Percentiles rank a stretch among this genome's conserved stretches.
phyloP scores from a whole-genome alignment of 2,888 invertebrate genomes.

The Sipunculus nudus region DNA sequence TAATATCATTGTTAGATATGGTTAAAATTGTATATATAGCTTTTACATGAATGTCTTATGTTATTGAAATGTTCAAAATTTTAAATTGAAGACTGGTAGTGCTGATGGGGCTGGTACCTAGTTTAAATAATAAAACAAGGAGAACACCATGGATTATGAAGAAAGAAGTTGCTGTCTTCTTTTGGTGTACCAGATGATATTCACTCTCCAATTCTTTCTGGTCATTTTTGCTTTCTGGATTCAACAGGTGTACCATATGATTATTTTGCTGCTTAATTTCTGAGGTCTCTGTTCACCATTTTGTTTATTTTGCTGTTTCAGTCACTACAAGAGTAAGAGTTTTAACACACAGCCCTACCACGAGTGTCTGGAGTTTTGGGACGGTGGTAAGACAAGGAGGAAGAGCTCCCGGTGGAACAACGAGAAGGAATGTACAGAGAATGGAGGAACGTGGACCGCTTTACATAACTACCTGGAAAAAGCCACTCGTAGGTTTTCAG shows the following conservation, averaged over 20 bases:
- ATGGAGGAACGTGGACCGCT: conserved; percentile 58
- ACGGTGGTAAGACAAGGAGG: conserved; percentile 31
- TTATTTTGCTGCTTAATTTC: too few species aligned
- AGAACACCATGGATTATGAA: too few species aligned
- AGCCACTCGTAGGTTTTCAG: conserved; percentile 45
- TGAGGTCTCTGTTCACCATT: too few species aligned
- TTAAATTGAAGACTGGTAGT: too few species aligned
- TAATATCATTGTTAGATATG: conserved; percentile 7
- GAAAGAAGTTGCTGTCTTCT: too few species aligned
- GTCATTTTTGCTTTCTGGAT: too few species aligned
- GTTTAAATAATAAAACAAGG: too few species aligned
- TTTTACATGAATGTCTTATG: conserved; percentile 3
- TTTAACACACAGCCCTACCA: conserved; percentile 59
- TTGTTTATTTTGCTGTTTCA: conserved; percentile 27
- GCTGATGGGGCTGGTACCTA: too few species aligned
- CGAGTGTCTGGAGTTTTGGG: conserved; percentile 55
- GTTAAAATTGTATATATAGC: background rate
- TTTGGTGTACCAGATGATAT: too few species aligned
- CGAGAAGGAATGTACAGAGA: conserved; percentile 48
- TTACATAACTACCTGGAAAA: conserved; percentile 64
- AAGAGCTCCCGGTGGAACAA: conserved; percentile 59
- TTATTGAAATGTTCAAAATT: too few species aligned
- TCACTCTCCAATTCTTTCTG: too few species aligned
- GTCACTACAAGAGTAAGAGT: conserved; percentile 51
- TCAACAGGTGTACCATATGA: too few species aligned